Conservation (phyloP, 2,797 vertebrate genomes). For the Atherinosoma microstoma region DNA sequence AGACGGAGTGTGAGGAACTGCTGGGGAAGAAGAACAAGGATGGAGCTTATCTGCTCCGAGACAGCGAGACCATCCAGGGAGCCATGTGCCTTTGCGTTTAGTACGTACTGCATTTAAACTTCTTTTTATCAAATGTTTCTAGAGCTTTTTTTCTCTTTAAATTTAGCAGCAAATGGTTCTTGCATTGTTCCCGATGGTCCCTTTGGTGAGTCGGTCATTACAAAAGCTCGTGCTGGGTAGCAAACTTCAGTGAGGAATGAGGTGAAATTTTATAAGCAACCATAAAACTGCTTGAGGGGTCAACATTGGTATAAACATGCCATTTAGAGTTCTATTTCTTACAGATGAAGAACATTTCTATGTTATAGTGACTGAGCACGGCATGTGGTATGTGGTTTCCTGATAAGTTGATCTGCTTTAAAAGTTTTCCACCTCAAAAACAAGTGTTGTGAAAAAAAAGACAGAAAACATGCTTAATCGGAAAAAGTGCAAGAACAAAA, state of each 20-base stretch:
- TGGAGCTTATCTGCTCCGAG: constrained; percentile 77
- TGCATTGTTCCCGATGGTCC: no score
- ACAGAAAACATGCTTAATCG: no score
- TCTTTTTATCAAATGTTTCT: neutral
- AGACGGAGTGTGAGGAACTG: constrained; percentile 68
- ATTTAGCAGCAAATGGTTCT: no score
- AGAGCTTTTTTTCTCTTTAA: constrained; percentile 13
- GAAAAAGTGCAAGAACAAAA: no score
- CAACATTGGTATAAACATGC: no score
- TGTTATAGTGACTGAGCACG: no score
- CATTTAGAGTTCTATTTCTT: neutral
- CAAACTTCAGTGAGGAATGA: neutral
- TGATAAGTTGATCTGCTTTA: no score
- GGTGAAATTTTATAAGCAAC: neutral
- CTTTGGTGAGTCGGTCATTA: no score
- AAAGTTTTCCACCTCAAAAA: no score
- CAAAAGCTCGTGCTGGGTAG: no score
- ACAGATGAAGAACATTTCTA: neutral
- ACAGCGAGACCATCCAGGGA: constrained; percentile 81
- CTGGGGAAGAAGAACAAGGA: constrained; percentile 70
- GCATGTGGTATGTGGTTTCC: neutral
- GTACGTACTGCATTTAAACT: constrained; percentile 67
- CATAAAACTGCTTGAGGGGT: neutral
- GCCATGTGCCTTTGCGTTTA: constrained; percentile 82
- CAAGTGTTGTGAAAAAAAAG: no score